Evolutionary conservation across 2,888 invertebrate genomes (phyloP).

Genomic region (Dichetophora obliterata): DNA sequence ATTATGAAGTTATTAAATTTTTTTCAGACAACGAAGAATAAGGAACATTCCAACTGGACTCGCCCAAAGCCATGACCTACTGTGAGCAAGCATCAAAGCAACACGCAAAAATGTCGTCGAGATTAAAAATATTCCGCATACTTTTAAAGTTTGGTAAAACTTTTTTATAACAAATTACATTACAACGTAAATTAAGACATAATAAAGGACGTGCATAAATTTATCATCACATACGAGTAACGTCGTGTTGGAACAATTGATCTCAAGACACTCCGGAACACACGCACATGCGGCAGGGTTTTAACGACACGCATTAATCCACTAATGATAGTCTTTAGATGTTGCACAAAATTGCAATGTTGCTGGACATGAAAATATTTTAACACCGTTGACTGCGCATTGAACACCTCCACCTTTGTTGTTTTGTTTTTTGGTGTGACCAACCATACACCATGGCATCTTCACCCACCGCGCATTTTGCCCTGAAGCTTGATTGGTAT

Average conservation of each 20-base stretch:
- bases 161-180: conserved; percentile 27
- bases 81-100: conserved; percentile 5
- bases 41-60: conserved; percentile 5
- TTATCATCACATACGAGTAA: conserved; percentile 8
- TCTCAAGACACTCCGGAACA: not conserved
- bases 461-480: not conserved
- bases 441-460: not conserved
- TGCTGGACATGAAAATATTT: not conserved
- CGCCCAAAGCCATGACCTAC: conserved; percentile 32
- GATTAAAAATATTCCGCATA: not conserved
- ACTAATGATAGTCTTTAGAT: conserved; percentile 39
- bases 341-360: not conserved
- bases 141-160: not conserved
- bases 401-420: not conserved
- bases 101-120: not conserved
- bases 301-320: conserved; percentile 33
- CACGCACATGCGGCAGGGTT: conserved; percentile 13
- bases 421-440: not conserved
- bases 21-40: not conserved
- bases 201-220: conserved; percentile 54
- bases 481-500: too few species aligned
- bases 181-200: conserved; percentile 61
- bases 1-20: conserved; percentile 58
- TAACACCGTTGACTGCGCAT: conserved; percentile 28
- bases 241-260: not conserved